A percentile compares a stretch with the other conserved stretches of the same genome.
phyloP scores from a whole-genome alignment of 1,140 invertebrate genomes.

The Euwallacea similis region DNA sequence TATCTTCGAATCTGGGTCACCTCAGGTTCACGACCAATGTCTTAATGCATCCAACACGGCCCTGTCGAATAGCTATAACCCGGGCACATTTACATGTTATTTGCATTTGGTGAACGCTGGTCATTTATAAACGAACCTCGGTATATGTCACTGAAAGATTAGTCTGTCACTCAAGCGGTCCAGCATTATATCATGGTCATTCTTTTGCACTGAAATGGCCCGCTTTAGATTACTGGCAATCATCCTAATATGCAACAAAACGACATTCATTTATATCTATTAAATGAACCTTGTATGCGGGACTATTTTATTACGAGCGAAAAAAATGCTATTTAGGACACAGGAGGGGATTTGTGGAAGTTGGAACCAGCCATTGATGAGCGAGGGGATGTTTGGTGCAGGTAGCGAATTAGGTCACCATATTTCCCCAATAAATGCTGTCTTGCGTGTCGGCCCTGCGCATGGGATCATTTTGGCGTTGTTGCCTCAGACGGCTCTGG shows the following conservation, averaged over 20 bases:
- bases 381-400: no score
- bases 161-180: slow-evolving; percentile 49
- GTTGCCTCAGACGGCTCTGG: no score
- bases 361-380: no score
- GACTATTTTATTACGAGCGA: slow-evolving; percentile 21
- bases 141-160: slow-evolving; percentile 51
- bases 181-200: slow-evolving; percentile 42
- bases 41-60: background rate
- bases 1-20: no score
- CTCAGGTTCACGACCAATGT: background rate
- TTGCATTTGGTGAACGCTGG: slow-evolving; percentile 50
- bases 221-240: slow-evolving; percentile 41
- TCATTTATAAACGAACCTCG: slow-evolving; percentile 51
- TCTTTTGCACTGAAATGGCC: slow-evolving; percentile 41
- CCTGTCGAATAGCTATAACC: slow-evolving; percentile 11
- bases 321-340: no score
- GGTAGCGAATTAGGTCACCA: no score
- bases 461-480: no score
- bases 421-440: no score
- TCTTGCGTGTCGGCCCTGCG: no score
- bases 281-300: slow-evolving; percentile 31
- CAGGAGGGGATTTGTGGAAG: background rate
- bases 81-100: slow-evolving; percentile 49
- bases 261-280: slow-evolving; percentile 40
- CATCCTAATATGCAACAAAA: slow-evolving; percentile 41